phyloP scores from a whole-genome alignment of 1,140 invertebrate species.

The Ptiloglossa arizonensis region DNA sequence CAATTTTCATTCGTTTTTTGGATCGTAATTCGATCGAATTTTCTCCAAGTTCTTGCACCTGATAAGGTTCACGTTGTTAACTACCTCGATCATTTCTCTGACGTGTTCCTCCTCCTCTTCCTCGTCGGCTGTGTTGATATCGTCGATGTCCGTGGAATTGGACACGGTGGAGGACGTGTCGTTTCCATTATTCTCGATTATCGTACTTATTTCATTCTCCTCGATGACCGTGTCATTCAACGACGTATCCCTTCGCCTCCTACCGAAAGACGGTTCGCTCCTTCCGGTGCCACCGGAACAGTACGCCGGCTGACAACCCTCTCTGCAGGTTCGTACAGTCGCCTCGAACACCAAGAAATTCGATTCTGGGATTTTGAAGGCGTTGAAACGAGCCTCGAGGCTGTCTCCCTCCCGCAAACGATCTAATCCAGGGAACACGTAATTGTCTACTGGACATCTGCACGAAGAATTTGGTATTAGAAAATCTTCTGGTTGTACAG shows the following conservation, averaged over 20 bases:
- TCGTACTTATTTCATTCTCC: slow-evolving; percentile 57
- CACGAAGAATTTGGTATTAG: slow-evolving; percentile 19
- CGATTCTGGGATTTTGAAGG: slow-evolving; percentile 97
- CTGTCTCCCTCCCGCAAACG: slow-evolving; percentile 92
- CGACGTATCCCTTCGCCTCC: slow-evolving; percentile 84
- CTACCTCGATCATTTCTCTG: slow-evolving; percentile 92
- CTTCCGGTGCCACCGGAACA: slow-evolving; percentile 88
- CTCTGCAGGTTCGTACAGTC: slow-evolving; percentile 92
- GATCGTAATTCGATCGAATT: too few species aligned
- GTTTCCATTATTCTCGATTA: slow-evolving; percentile 45
- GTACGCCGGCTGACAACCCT: slow-evolving; percentile 94
- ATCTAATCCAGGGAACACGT: slow-evolving; percentile 95
- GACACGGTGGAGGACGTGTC: slow-evolving; percentile 32
- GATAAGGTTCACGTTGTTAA: too few species aligned
- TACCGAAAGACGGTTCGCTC: slow-evolving; percentile 91
- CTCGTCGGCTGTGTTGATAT: slow-evolving; percentile 33
- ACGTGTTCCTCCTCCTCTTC: slow-evolving; percentile 86
- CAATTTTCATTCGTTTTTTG: too few species aligned
- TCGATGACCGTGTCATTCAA: slow-evolving; percentile 63
- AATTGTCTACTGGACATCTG: slow-evolving; percentile 94
- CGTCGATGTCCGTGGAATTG: slow-evolving; percentile 28
- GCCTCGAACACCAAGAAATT: slow-evolving; percentile 97
- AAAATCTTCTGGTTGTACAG: neutral
- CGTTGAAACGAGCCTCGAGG: slow-evolving; percentile 94
- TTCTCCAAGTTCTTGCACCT: too few species aligned